Percentiles rank a stretch among this genome's conserved stretches.
These are phyloP conservation scores for Psittacus erithacus DNA, from an alignment of 2,113 vertebrate genomes.

Conservation along the genomic window DNA sequence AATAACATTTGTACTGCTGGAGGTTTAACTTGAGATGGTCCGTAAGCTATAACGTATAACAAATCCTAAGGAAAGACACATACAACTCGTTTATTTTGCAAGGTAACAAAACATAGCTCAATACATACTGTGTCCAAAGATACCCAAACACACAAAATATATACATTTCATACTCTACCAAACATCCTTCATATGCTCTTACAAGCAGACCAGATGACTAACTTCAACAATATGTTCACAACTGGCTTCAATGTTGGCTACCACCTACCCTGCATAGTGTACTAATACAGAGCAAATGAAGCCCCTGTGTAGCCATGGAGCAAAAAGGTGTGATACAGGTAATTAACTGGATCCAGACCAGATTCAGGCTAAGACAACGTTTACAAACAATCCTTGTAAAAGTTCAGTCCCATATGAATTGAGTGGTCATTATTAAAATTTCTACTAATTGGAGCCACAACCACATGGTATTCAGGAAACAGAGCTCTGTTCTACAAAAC, in stretches of 20 bases:
- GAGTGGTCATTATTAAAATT: not conserved
- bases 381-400: not conserved
- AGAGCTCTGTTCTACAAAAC: not conserved
- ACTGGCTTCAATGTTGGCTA: not conserved
- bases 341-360: not conserved
- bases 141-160: not conserved
- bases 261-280: not conserved
- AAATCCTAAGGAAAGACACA: slow-evolving; percentile 84
- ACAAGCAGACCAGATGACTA: not conserved
- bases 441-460: not conserved
- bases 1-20: slow-evolving; percentile 99
- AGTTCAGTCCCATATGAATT: not conserved
- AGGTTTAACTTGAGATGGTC: slow-evolving; percentile 97
- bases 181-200: not conserved
- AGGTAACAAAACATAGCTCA: not conserved
- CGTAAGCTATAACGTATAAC: slow-evolving; percentile 97
- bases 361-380: not conserved
- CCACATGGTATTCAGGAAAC: not conserved
- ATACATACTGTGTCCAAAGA: not conserved
- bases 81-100: not conserved
- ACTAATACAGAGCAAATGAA: not conserved
- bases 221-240: not conserved
- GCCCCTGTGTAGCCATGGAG: not conserved
- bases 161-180: not conserved
- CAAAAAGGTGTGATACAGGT: not conserved